Evolutionary conservation across 2,888 invertebrate species (phyloP).

Genomic region (Pandemis corylana): DNA sequence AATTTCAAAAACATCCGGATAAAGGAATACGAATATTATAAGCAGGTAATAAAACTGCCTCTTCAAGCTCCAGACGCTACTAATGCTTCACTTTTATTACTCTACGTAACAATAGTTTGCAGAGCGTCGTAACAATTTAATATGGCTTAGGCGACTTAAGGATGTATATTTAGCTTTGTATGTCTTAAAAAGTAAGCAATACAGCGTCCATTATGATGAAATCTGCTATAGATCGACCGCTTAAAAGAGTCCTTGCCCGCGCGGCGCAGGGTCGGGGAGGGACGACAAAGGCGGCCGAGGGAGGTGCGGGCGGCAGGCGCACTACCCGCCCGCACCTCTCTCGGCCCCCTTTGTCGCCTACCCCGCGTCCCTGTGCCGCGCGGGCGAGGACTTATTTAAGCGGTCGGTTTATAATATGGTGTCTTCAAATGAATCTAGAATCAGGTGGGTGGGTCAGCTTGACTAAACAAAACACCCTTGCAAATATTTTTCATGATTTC

Average conservation of each 20-base stretch:
- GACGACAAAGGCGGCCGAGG: too few relatives aligned
- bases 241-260: not conserved
- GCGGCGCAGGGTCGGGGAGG: too few relatives aligned
- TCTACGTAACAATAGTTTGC: constrained; percentile 59
- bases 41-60: constrained; percentile 63
- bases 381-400: too few relatives aligned
- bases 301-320: too few relatives aligned
- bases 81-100: constrained; percentile 1
- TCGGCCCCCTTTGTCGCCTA: too few relatives aligned
- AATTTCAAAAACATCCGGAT: constrained; percentile 73
- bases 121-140: constrained; percentile 63
- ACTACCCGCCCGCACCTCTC: too few relatives aligned
- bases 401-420: too few relatives aligned
- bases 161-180: constrained; percentile 47
- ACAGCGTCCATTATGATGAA: not conserved
- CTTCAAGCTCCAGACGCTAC: constrained; percentile 58
- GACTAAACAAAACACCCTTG: too few relatives aligned
- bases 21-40: constrained; percentile 74
- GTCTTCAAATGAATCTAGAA: too few relatives aligned
- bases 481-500: too few relatives aligned
- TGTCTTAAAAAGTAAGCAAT: not conserved
- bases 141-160: constrained; percentile 47
- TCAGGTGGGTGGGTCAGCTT: too few relatives aligned
- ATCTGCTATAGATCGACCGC: not conserved
- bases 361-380: too few relatives aligned